phyloP scores from a whole-genome alignment of 1,140 invertebrate genomes.

The Trissolcus basalis region DNA sequence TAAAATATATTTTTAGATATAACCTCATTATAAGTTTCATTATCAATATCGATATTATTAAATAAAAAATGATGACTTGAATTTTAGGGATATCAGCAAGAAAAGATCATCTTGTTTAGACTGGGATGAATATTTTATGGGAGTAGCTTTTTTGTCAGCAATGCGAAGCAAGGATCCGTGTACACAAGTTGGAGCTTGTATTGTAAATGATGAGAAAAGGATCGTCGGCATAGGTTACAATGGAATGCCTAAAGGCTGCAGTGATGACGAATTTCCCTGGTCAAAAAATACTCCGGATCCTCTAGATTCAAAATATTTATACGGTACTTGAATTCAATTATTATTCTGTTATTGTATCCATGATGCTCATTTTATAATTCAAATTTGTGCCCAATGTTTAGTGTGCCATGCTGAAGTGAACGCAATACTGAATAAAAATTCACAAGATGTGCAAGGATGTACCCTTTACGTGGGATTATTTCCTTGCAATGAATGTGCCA shows the following conservation, averaged over 20 bases:
- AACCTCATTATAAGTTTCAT: neutral
- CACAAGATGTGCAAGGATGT: constrained; percentile 84
- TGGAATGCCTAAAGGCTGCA: constrained; percentile 93
- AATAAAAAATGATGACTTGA: neutral
- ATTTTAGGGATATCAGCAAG: constrained; percentile 65
- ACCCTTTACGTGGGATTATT: constrained; percentile 92
- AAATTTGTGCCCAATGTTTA: constrained; percentile 71
- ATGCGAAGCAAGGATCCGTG: constrained; percentile 95
- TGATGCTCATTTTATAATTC: neutral
- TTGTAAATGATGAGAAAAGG: constrained; percentile 91
- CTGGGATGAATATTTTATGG: constrained; percentile 96
- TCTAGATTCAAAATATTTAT: constrained; percentile 88
- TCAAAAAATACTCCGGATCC: constrained; percentile 77
- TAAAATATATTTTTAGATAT: neutral
- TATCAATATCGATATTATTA: too few species aligned
- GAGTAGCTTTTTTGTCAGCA: constrained; percentile 86
- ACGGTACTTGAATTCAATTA: constrained; percentile 79
- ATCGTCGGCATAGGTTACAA: constrained; percentile 97
- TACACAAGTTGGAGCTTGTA: constrained; percentile 95
- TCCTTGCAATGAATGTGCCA: constrained; percentile 98
- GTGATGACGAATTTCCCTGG: constrained; percentile 95
- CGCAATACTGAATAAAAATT: constrained; percentile 95
- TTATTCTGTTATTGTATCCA: neutral
- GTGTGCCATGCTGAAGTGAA: constrained; percentile 99
- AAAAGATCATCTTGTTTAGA: constrained; percentile 80